Evolutionary conservation across 1,140 invertebrate genomes (phyloP).

Genomic region (Oscheius sp.): DNA sequence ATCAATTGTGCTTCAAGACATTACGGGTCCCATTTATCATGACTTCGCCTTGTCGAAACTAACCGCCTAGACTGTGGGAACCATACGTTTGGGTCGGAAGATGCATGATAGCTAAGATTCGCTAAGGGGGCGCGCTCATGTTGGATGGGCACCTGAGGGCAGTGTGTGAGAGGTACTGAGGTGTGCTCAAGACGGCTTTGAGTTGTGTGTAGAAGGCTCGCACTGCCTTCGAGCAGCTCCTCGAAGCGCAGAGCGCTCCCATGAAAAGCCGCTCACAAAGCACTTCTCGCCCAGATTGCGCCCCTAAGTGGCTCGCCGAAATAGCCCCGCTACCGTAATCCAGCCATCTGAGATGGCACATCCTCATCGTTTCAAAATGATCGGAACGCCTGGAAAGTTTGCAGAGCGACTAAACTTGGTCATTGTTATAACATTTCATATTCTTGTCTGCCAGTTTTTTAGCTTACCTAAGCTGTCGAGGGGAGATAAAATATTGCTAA

Average conservation of each 20-base stretch:
- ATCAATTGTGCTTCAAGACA: no score
- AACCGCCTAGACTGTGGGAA: background rate
- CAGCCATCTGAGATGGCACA: no score
- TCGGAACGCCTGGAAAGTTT: background rate
- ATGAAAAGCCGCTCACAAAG: conserved; percentile 13
- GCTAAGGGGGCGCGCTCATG: background rate
- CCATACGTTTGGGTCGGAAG: background rate
- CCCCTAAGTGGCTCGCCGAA: conserved; percentile 7
- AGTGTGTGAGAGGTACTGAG: background rate
- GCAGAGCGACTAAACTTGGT: background rate
- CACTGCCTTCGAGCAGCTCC: conserved; percentile 10
- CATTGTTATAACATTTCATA: background rate
- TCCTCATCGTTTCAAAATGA: background rate
- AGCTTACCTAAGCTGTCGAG: conserved; percentile 20
- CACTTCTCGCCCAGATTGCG: conserved; percentile 8
- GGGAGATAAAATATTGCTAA: conserved; percentile 21
- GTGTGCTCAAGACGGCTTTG: conserved; percentile 12
- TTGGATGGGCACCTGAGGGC: conserved; percentile 6
- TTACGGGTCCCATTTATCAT: no score
- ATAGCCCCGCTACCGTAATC: conserved; percentile 8
- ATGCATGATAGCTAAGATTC: conserved; percentile 6
- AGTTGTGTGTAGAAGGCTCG: conserved; percentile 8
- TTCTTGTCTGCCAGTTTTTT: background rate
- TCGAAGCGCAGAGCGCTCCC: conserved; percentile 5
- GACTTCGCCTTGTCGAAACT: background rate